Percentiles rank a stretch among this genome's conserved stretches.
phyloP scores from a whole-genome alignment of 1,140 invertebrate species.

The Camponotus floridanus region DNA sequence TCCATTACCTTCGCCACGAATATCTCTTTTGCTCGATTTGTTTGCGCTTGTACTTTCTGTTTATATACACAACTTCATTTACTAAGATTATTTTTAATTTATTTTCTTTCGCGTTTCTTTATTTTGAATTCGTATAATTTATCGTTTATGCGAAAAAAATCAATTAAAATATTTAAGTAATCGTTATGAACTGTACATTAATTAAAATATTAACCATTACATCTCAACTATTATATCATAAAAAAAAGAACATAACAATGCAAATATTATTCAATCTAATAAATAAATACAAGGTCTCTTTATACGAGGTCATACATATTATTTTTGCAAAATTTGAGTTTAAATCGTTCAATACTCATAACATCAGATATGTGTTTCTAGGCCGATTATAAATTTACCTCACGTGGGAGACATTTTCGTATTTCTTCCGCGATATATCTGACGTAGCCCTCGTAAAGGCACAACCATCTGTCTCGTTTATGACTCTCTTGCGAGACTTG shows the following conservation, averaged over 20 bases:
- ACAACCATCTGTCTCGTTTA: constrained; percentile 56
- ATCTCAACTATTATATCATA: neutral
- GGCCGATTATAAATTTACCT: constrained; percentile 61
- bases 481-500: constrained; percentile 33
- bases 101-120: neutral
- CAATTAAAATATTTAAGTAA: neutral
- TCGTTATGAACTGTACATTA: neutral
- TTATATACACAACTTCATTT: constrained; percentile 5
- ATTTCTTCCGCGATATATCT: constrained; percentile 27
- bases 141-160: neutral
- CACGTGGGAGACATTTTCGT: constrained; percentile 20
- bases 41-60: constrained; percentile 21
- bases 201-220: neutral
- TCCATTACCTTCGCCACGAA: constrained; percentile 54
- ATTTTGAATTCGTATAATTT: neutral
- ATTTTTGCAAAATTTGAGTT: constrained; percentile 34
- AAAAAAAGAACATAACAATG: neutral
- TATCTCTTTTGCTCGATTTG: constrained; percentile 19
- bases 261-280: neutral
- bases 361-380: constrained; percentile 68
- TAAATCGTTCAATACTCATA: neutral
- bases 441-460: constrained; percentile 40
- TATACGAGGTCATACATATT: neutral
- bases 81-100: constrained; percentile 17
- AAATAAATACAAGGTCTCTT: neutral